Evolutionary conservation across 2,888 invertebrate species (phyloP).

Genomic region (Eupithecia pulchellata): DNA sequence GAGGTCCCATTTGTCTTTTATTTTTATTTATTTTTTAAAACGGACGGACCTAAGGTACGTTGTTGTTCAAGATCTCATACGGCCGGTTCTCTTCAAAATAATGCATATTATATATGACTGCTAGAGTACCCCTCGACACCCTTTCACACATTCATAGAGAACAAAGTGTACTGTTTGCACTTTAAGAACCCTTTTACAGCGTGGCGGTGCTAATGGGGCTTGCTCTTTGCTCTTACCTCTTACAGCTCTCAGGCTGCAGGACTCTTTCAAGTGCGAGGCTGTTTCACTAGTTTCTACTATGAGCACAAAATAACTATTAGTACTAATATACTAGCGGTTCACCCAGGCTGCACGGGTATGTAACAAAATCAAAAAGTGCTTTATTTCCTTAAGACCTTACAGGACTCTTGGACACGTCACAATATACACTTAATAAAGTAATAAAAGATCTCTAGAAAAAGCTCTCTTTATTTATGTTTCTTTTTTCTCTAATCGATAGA

Average conservation of each 20-base stretch:
- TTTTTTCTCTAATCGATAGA: neutral
- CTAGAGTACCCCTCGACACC: neutral
- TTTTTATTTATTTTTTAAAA: too few species aligned
- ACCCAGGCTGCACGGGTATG: too few species aligned
- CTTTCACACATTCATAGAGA: conserved; percentile 2
- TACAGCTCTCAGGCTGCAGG: neutral
- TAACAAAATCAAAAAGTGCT: too few species aligned
- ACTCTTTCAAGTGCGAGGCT: neutral
- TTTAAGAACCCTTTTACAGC: conserved; percentile 59
- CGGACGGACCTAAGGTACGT: neutral
- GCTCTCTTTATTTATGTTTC: neutral
- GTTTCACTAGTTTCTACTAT: neutral
- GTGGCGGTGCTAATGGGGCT: conserved; percentile 64
- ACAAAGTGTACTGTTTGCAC: conserved; percentile 8
- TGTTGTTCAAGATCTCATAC: neutral
- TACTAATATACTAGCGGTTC: too few species aligned
- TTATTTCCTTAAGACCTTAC: too few species aligned
- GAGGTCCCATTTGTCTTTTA: too few species aligned
- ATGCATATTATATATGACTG: neutral
- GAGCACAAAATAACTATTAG: too few species aligned
- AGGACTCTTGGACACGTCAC: too few species aligned
- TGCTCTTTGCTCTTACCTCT: conserved; percentile 51
- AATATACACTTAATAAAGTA: too few species aligned
- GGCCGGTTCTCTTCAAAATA: neutral
- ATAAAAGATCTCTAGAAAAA: too few species aligned